Evolutionary conservation across 2,888 invertebrate genomes (phyloP), one percentile per base, ranked within the genome.

Genomic region (Cyaniris semiargus): DNA sequence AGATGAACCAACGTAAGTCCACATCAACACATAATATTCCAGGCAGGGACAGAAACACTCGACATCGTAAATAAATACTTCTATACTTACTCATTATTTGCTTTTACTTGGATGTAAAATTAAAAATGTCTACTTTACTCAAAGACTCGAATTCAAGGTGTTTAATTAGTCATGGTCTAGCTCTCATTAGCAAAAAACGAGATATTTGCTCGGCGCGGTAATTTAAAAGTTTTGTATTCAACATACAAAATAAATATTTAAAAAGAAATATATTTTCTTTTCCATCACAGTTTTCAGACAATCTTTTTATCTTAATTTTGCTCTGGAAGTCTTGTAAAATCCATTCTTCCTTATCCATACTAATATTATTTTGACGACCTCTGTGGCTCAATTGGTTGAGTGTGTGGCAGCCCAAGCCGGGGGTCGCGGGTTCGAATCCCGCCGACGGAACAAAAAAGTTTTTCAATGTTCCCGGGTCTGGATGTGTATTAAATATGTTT

Each of bases 1-100:
- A 92, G 80, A 93, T 93, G 87, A 93, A 93, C 83, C 92, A 86
- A 82, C 93, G 94, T 92, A 82, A 93, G 93, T 92, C 34, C 27
- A 70, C 23, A 18, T 66, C 21, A 27, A 3, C 66, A 66, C 27
- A 0, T 66, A 66, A 0, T 66, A 66, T 60, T 23, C 13, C 23
- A 27, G 27, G 27, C 66, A 1, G 23, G 66, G 18, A 66, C 4
- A 27, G 21, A 60, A 23, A 66, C 15, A 66, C 27, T 66, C 15
- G 13, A 48, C 48, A 48, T 38, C 48, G 48, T 15, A 48, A n/a
- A n/a, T n/a, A 53, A 53, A 53, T 53, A 5, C 53, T 53, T 53
- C 44, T 44, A 44, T 13, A 44, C 38, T 2, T 10, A 44, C 38
- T 10, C 38, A 38, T 38, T 38, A 38, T 44, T 44, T 44, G 44